phyloP scores from a whole-genome alignment of 1,140 invertebrate genomes.

The Paraescarpia echinospica region DNA sequence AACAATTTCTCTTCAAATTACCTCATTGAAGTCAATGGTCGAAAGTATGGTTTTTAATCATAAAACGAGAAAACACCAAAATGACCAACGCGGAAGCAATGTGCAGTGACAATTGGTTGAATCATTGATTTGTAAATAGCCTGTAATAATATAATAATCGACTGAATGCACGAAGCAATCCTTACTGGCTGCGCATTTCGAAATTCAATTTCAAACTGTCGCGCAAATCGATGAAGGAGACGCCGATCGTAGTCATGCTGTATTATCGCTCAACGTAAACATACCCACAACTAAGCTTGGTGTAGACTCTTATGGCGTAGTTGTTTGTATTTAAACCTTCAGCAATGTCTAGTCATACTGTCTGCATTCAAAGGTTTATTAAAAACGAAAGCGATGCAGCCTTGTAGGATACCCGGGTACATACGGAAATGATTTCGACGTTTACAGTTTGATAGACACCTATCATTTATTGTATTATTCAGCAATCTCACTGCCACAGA shows the following conservation, averaged over 20 bases:
- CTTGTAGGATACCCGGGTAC: too few species aligned
- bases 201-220: neutral
- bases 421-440: neutral
- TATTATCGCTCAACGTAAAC: conserved; percentile 1
- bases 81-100: too few species aligned
- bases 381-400: neutral
- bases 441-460: neutral
- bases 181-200: too few species aligned
- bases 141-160: too few species aligned
- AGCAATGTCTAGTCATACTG: neutral
- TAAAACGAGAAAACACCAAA: too few species aligned
- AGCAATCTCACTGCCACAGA: neutral
- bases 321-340: neutral
- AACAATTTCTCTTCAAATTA: too few species aligned
- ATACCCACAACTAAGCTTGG: neutral
- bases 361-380: neutral
- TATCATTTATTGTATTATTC: neutral
- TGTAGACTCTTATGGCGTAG: neutral
- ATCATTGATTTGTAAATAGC: too few species aligned
- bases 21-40: too few species aligned
- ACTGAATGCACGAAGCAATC: too few species aligned
- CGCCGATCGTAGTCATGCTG: neutral
- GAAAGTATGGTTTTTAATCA: too few species aligned
- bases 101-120: too few species aligned
- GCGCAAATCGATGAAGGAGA: neutral